These are phyloP conservation scores for Tetragonisca angustula DNA, from an alignment of 2,888 invertebrate genomes.

Conservation along the genomic window DNA sequence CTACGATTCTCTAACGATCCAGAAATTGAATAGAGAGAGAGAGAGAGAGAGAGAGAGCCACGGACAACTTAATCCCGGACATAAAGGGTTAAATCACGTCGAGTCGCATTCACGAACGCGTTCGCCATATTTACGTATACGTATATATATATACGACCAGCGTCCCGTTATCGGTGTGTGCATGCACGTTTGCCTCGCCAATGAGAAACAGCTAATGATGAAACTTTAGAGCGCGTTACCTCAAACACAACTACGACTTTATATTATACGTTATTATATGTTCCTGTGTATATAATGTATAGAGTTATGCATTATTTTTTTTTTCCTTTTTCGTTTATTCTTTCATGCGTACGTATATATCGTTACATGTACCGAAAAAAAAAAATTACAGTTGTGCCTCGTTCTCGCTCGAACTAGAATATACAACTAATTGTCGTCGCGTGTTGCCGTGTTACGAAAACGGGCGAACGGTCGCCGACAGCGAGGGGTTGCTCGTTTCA, in stretches of 20 bases:
- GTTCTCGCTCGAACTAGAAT: constrained; percentile 28
- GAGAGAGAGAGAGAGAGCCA: too few species aligned
- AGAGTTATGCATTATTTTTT: constrained; percentile 39
- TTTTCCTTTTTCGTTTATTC: constrained; percentile 60
- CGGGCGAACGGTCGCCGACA: not conserved
- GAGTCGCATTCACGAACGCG: constrained; percentile 22
- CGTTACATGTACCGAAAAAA: constrained; percentile 54
- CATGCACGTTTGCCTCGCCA: constrained; percentile 50
- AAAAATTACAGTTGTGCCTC: constrained; percentile 47
- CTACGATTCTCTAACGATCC: too few species aligned
- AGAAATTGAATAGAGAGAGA: too few species aligned
- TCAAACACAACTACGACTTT: constrained; percentile 68
- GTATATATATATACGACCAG: constrained; percentile 9
- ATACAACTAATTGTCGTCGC: not conserved
- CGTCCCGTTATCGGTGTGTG: constrained; percentile 35
- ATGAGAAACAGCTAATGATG: constrained; percentile 65
- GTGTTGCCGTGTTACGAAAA: not conserved
- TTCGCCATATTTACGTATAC: constrained; percentile 23
- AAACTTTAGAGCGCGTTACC: constrained; percentile 67
- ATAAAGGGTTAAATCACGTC: not conserved
- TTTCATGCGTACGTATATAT: constrained; percentile 70
- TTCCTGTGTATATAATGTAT: constrained; percentile 39
- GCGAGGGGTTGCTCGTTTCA: constrained; percentile 4
- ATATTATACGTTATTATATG: constrained; percentile 46
- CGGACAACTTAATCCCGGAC: too few species aligned